Evolutionary conservation across 2,888 invertebrate genomes (phyloP), one percentile per base, ranked within the genome.

Genomic region (Lithophane socia): DNA sequence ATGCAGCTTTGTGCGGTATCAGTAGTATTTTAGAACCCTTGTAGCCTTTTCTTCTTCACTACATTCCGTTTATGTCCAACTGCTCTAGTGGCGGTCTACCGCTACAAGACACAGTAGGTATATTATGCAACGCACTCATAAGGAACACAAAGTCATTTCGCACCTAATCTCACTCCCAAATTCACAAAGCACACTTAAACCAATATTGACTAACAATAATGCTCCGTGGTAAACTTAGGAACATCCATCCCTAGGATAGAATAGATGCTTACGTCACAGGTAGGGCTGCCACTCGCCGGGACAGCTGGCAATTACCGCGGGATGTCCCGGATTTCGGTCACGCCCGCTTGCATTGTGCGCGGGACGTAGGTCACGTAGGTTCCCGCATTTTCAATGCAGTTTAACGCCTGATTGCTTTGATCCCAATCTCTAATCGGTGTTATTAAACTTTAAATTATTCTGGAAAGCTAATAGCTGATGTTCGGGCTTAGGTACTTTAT

Each of bases 311-410:
- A 88, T 88, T 88, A 81, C 80, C 77, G 52, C 77, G 81, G 74
- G 79, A 77, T 49, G 71, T 77, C 73, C 84, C 77, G 65, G 73
- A 54, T 79, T 61, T 73, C 70, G 71, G 76, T 80, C 82, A 81
- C 85, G 77, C 74, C 78, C 73, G 69, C 60, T 76, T 65, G 70
- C 75, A 82, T 86, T 88, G 86, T 85, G 65, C 68, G 60, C 66
- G 70, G 65, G 65, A 61, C 68, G 73, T 73, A 67, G 70, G 84
- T 69, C 77, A 61, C 68, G 73, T 73, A 67, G 70, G 84, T 69
- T 79, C 73, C 75, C 77, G 77, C 75, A 86, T 86, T 82, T 85
- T 72, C 81, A 87, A 86, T 86, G 82, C 88, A 83, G 78, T 87
- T 83, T 80, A 82, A 82, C 73, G 80, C 73, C 73, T 65, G 78